Conservation (phyloP, 2,888 invertebrate species). For the Pomacea canaliculata region DNA sequence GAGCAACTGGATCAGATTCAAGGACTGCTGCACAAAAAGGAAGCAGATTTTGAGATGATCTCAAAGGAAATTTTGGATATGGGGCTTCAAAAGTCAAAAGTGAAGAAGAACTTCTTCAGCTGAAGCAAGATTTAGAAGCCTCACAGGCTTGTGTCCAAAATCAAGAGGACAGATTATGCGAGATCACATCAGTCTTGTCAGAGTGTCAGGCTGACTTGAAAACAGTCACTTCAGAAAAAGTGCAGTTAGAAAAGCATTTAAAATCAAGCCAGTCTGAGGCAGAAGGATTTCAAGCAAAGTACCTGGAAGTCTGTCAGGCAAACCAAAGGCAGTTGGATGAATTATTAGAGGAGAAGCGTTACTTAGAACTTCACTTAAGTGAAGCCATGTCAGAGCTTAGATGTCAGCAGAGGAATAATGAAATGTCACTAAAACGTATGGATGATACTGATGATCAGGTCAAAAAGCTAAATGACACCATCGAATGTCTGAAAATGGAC, state of each 20-base stretch:
- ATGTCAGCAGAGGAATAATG: constrained; percentile 14
- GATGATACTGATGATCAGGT: not conserved
- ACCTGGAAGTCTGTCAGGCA: not conserved
- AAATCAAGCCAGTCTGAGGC: constrained; percentile 7
- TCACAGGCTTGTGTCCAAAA: constrained; percentile 7
- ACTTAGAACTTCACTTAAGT: constrained; percentile 8
- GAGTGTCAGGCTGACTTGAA: not conserved
- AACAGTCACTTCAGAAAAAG: not conserved
- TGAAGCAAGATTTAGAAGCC: constrained; percentile 16
- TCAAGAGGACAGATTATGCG: constrained; percentile 5
- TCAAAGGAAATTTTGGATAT: constrained; percentile 7
- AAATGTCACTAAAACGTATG: not conserved
- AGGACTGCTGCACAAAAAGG: constrained; percentile 6
- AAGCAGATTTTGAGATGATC: constrained; percentile 14
- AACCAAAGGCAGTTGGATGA: constrained; percentile 13
- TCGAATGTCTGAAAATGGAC: constrained; percentile 16
- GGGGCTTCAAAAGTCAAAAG: constrained; percentile 13
- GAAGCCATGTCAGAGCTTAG: constrained; percentile 1
- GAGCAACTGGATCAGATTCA: constrained; percentile 10
- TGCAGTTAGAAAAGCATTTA: constrained; percentile 8
- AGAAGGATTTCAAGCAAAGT: constrained; percentile 41
- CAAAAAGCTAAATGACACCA: constrained; percentile 1
- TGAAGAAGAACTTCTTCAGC: constrained; percentile 10
- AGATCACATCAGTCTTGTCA: not conserved
- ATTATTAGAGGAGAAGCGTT: constrained; percentile 10